Conservation (phyloP, 2,113 vertebrate genomes). For the Lutjanus erythropterus region DNA sequence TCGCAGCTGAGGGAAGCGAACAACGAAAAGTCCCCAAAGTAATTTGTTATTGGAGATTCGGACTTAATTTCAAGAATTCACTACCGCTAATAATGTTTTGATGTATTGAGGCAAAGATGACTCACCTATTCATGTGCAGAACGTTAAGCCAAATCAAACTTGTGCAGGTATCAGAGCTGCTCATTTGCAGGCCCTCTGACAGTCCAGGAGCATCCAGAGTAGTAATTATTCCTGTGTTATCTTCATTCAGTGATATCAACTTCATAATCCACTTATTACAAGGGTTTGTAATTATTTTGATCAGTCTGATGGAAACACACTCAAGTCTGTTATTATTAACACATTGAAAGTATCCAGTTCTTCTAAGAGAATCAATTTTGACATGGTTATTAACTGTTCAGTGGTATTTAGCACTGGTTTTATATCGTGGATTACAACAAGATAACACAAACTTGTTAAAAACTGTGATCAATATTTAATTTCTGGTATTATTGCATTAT, state of each 20-base stretch:
- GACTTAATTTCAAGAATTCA: not conserved
- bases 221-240: not conserved
- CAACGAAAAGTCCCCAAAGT: not conserved
- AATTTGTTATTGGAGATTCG: not conserved
- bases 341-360: not conserved
- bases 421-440: not conserved
- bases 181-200: not conserved
- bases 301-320: not conserved
- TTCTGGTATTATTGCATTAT: not conserved
- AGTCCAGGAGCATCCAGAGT: not conserved
- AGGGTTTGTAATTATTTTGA: conserved; percentile 8
- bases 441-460: not conserved
- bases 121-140: conserved; percentile 13
- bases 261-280: conserved; percentile 23
- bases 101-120: not conserved
- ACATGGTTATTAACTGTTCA: not conserved
- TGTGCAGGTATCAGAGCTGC: not conserved
- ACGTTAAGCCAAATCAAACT: conserved; percentile 7
- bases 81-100: conserved; percentile 6
- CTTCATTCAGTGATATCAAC: not conserved
- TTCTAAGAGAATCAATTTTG: not conserved
- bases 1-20: not conserved
- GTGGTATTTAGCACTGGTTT: not conserved
- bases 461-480: not conserved
- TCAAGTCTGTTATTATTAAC: conserved; percentile 1